Evolutionary conservation across 2,888 invertebrate genomes (phyloP), one percentile per base, ranked within the genome.

Genomic region (Sminthurinus aureus): DNA sequence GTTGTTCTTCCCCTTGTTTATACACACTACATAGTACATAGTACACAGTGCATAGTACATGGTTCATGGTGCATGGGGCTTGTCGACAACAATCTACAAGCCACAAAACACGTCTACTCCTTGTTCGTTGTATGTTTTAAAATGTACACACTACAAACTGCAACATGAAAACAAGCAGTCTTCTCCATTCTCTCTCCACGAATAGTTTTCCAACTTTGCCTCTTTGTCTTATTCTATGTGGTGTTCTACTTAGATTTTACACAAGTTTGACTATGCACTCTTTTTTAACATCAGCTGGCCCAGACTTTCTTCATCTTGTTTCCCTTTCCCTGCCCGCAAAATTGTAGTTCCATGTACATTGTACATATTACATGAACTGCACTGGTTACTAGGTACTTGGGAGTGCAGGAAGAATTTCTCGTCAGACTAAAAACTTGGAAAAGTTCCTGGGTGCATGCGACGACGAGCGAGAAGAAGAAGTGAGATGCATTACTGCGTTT

Each of bases 401-500:
- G 3, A 38, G 38, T 38, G 38, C 67, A 20, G 9, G 67, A n/a
- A n/a, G n/a, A 69, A 69, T 22, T 69, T 69, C 22, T n/a, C 20
- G 67, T 69, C 67, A 69, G 22, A 69, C n/a, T 18, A 69, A 69
- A 76, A 51, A 76, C 50, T 76, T 76, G 76, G 58, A 22, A 76
- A 76, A 51, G 51, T 51, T 76, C 51, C 9, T 50, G n/a, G 73
- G 38, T 38, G 64, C 64, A 18, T n/a, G 64, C 64, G n/a, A 64
- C 13, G 64, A 69, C 3, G 71, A 71, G 71, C 58, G 18, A 58
- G 12, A 13, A 26, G 71, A 71, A 24, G 24, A 22, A 52, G 22
- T 22, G 52, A 20, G 76, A 52, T 52, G 51, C 75, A 75, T 75
- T 50, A 76, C 52, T 76, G 58, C 76, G n/a, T 76, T 76, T 76